These are phyloP conservation scores for Eupithecia dodoneata DNA, from an alignment of 2,888 invertebrate genomes.

Conservation along the genomic window DNA sequence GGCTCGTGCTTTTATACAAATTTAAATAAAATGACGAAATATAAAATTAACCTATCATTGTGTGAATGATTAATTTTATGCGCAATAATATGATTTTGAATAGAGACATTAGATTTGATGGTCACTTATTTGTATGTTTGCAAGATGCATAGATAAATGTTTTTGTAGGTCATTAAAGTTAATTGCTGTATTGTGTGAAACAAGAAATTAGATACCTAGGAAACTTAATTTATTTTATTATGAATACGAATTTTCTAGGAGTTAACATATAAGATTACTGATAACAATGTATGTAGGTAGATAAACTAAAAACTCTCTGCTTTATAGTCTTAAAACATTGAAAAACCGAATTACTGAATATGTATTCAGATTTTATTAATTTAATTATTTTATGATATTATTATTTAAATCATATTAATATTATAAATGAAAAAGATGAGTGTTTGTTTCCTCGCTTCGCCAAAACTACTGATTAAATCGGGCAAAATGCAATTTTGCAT, in stretches of 20 bases:
- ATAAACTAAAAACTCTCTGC: not conserved
- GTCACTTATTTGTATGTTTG: conserved; percentile 6
- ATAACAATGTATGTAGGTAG: not conserved
- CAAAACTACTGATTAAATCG: too few relatives aligned
- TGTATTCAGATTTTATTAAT: too few relatives aligned
- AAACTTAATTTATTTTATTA: not conserved
- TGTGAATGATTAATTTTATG: conserved; percentile 22
- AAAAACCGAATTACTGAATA: too few relatives aligned
- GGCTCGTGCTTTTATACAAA: conserved; percentile 42
- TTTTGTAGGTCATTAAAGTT: not conserved
- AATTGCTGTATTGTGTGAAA: conserved; percentile 4
- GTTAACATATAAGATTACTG: not conserved
- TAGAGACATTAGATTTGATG: conserved; percentile 11
- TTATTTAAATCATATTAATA: too few relatives aligned
- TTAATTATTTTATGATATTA: too few relatives aligned
- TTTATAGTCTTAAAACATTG: too few relatives aligned
- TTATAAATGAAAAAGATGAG: too few relatives aligned
- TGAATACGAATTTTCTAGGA: not conserved
- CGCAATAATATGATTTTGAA: conserved; percentile 12
- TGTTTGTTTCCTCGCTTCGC: too few relatives aligned
- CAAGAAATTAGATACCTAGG: not conserved
- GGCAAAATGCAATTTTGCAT: too few relatives aligned
- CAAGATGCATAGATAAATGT: conserved; percentile 4
- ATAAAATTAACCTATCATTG: conserved; percentile 27
- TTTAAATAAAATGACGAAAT: conserved; percentile 34